Conservation (phyloP, 2,888 invertebrate genomes). For the Phania funesta region DNA sequence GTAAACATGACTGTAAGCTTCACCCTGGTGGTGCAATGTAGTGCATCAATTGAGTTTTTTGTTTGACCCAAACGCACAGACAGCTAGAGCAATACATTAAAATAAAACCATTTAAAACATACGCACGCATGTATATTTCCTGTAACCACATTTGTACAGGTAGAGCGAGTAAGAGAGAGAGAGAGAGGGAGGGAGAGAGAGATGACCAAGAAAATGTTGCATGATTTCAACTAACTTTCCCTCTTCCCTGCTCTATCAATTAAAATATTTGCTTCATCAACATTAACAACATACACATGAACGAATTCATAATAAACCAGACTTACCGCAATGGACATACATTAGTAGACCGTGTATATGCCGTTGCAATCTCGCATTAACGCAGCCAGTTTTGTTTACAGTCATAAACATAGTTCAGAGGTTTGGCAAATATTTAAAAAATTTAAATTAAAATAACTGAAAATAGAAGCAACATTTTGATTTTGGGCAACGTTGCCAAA, state of each 20-base stretch:
- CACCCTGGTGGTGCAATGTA: conserved; percentile 22
- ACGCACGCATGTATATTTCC: not conserved
- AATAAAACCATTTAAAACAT: conserved; percentile 28
- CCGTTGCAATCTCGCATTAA: not conserved
- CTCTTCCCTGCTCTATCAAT: not conserved
- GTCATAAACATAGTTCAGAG: conserved; percentile 49
- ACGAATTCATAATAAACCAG: conserved; percentile 56
- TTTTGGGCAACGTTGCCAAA: not conserved
- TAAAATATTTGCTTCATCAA: conserved; percentile 54
- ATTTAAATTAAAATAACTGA: conserved; percentile 42
- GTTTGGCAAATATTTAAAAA: conserved; percentile 55
- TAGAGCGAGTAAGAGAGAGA: not conserved
- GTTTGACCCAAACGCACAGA: not conserved
- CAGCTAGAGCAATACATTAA: conserved; percentile 2
- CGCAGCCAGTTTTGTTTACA: conserved; percentile 7
- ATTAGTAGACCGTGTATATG: conserved; percentile 39
- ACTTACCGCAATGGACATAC: conserved; percentile 57
- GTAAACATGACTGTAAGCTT: conserved; percentile 5
- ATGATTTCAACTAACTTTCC: not conserved
- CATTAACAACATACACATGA: conserved; percentile 35
- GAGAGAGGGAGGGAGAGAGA: not conserved
- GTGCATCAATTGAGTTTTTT: conserved; percentile 46
- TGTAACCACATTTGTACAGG: conserved; percentile 32
- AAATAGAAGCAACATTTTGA: conserved; percentile 4
- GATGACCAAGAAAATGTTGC: too few relatives aligned